phyloP scores from a whole-genome alignment of 2,797 vertebrate species.

The Pseudochirops corinnae region DNA sequence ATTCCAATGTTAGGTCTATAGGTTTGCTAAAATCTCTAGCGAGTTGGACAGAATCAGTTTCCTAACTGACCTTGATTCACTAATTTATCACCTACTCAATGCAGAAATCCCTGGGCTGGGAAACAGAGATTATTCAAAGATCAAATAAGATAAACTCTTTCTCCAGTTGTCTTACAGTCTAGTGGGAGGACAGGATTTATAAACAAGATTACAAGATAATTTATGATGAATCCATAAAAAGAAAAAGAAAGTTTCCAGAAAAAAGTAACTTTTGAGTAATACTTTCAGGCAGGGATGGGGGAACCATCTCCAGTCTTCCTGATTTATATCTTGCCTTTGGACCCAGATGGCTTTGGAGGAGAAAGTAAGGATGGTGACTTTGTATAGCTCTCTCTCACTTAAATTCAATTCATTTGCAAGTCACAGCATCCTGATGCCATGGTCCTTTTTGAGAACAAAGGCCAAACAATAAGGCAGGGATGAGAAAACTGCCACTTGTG shows the following conservation, averaged over 20 bases:
- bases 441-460: too few species aligned
- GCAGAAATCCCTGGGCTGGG: not conserved
- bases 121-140: not conserved
- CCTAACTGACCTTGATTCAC: not conserved
- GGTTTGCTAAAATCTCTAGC: not conserved
- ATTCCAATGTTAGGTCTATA: not conserved
- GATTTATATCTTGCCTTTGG: too few species aligned
- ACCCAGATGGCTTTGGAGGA: too few species aligned
- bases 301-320: too few species aligned
- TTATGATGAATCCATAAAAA: not conserved
- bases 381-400: too few species aligned
- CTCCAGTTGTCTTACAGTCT: not conserved
- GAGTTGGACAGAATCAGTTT: not conserved
- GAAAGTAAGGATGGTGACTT: too few species aligned
- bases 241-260: not conserved
- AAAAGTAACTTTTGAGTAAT: not conserved
- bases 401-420: too few species aligned
- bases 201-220: not conserved
- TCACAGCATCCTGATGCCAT: too few species aligned
- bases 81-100: not conserved
- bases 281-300: not conserved
- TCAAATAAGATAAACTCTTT: not conserved
- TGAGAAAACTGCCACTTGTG: not conserved
- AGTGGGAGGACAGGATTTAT: not conserved
- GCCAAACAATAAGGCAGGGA: not conserved